These are phyloP conservation scores for Microctenopoma stevenorrisi DNA, from an alignment of 2,797 vertebrate species.

Conservation along the genomic window DNA sequence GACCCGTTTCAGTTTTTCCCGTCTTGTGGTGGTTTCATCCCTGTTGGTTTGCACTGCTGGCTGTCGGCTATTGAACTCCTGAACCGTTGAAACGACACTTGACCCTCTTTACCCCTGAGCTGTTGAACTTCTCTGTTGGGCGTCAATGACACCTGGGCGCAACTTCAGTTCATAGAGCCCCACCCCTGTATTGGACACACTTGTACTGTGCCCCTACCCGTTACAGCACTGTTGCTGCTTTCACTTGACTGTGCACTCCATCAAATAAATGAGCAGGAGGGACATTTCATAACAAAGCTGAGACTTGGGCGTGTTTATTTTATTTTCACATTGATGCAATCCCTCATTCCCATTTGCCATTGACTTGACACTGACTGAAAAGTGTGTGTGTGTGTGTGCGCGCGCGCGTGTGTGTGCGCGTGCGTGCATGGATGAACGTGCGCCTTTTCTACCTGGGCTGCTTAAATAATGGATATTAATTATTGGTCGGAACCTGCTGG, in stretches of 20 bases:
- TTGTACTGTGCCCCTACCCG: constrained; percentile 13
- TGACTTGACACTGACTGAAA: constrained; percentile 15
- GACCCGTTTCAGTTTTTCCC: constrained; percentile 26
- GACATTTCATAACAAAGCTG: constrained; percentile 74
- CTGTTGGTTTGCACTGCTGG: constrained; percentile 14
- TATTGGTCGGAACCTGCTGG: constrained; percentile 65
- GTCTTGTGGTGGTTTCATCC: constrained; percentile 39
- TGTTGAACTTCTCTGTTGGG: constrained; percentile 59
- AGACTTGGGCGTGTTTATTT: constrained; percentile 73
- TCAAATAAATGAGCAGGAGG: constrained; percentile 76
- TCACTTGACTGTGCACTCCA: constrained; percentile 65
- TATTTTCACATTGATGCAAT: constrained; percentile 59
- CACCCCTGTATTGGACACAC: constrained; percentile 9
- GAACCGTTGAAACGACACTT: constrained; percentile 62
- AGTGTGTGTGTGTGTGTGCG: constrained; percentile 4
- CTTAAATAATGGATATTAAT: constrained; percentile 79
- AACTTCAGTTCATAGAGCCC: constrained; percentile 40
- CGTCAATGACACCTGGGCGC: constrained; percentile 40
- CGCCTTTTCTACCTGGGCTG: constrained; percentile 43
- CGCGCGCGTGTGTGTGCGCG: too few relatives aligned
- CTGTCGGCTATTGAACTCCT: constrained; percentile 55
- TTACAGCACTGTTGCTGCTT: constrained; percentile 50
- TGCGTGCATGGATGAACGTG: neutral
- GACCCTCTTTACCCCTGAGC: constrained; percentile 57
- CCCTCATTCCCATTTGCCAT: constrained; percentile 30